A percentile compares a stretch with the other conserved stretches of the same genome.
Conservation (phyloP, 30 jellyfish, hydroid and myxozoan genomes). For the Catostylus mosaicus region DNA sequence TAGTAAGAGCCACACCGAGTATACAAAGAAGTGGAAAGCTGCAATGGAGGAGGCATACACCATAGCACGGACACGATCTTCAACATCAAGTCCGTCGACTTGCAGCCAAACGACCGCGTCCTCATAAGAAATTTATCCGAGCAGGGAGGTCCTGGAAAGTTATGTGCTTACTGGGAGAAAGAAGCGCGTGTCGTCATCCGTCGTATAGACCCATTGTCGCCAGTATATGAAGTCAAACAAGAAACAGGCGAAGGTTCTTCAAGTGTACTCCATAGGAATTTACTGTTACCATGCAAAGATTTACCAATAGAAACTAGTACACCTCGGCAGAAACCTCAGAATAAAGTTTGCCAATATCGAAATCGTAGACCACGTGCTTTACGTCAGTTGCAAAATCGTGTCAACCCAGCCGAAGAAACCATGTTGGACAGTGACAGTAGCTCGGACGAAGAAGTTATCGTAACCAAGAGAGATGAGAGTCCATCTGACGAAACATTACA, state of each 20-base stretch:
- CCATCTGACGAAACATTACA: background rate
- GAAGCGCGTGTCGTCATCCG: constrained; percentile 15
- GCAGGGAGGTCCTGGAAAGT: constrained; percentile 72
- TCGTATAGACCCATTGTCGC: constrained; percentile 17
- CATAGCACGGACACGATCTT: constrained; percentile 30
- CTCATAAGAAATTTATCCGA: constrained; percentile 45
- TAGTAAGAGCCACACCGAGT: background rate
- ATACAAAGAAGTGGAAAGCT: constrained; percentile 15
- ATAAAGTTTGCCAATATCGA: background rate
- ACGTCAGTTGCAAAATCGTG: constrained; percentile 21
- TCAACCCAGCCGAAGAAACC: background rate
- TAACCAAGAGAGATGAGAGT: background rate
- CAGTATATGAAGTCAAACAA: constrained; percentile 24
- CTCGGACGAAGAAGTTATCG: constrained; percentile 32
- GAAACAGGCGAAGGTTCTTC: constrained; percentile 12
- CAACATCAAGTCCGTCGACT: background rate
- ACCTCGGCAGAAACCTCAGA: background rate
- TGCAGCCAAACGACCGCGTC: constrained; percentile 46
- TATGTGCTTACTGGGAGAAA: constrained; percentile 34
- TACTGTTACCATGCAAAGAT: constrained; percentile 16
- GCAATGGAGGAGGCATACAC: constrained; percentile 29
- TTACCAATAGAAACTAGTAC: background rate
- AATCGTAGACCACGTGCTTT: background rate
- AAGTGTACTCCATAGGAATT: constrained; percentile 23
- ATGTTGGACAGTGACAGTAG: constrained; percentile 2